A percentile compares a stretch with the other conserved stretches of the same genome.
phyloP scores from a whole-genome alignment of 2,797 vertebrate genomes.

The Danio tinwini region DNA sequence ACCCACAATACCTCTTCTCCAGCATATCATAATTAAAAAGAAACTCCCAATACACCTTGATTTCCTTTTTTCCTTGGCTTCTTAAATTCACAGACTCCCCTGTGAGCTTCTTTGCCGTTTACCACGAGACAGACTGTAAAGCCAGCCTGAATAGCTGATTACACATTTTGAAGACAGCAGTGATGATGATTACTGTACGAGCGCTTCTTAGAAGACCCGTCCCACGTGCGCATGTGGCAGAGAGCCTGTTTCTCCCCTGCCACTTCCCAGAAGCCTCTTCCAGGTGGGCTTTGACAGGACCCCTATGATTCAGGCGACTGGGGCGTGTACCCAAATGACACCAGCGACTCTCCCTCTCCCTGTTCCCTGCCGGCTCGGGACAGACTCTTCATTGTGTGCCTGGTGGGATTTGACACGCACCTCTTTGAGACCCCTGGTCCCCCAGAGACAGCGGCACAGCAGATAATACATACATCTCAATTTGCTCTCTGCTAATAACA shows the following conservation, averaged over 20 bases:
- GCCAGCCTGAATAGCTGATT: conserved; percentile 79
- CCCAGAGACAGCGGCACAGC: conserved; percentile 74
- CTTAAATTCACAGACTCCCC: conserved; percentile 52
- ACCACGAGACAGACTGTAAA: conserved; percentile 63
- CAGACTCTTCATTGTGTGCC: conserved; percentile 59
- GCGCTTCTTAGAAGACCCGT: conserved; percentile 69
- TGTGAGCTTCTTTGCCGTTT: conserved; percentile 60
- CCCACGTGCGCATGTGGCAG: conserved; percentile 55
- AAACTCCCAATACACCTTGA: conserved; percentile 7
- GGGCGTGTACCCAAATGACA: conserved; percentile 75
- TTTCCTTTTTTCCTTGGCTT: conserved; percentile 54
- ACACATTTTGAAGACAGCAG: conserved; percentile 74
- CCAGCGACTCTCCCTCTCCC: conserved; percentile 73
- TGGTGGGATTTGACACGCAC: conserved; percentile 73
- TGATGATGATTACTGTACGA: conserved; percentile 77
- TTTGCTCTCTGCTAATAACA: conserved; percentile 76
- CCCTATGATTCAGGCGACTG: conserved; percentile 70
- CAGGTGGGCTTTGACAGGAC: conserved; percentile 71
- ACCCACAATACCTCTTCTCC: neutral
- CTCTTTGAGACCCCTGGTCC: conserved; percentile 77
- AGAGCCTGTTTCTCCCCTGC: conserved; percentile 69
- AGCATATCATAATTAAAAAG: conserved; percentile 2
- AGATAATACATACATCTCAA: conserved; percentile 76
- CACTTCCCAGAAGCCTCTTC: conserved; percentile 71
- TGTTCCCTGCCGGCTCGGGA: conserved; percentile 74